Base-by-base conservation (phyloP, 2,888 invertebrate genomes). In the Podotricha telesiphe region DNA sequence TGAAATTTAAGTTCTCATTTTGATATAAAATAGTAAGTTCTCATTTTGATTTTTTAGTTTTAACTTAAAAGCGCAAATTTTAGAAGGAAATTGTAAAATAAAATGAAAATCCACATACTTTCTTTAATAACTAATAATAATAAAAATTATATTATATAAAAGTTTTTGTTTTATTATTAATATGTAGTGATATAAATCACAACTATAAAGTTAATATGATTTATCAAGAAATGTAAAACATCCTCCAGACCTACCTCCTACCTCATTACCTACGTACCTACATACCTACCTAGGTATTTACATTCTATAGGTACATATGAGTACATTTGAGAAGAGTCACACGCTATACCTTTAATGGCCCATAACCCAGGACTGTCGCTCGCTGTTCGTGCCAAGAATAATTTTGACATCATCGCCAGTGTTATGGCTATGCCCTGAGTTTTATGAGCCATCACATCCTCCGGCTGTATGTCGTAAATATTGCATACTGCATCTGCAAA, bases 391-490 rank as follows among this genome's bases (percentile, higher is more conserved):
- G 90, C 90, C 91, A 90, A 87, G 88, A 88, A 90, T 90, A 89
- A 81, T 79, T 83, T 84, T 86, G 84, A 86, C 86, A 86, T 86
- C 86, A 86, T 80, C 80, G 83, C 77, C 74, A 78, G 78, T 79
- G 79, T 78, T 80, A 76, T 80, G 84, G 82, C 80, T 84, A 83
- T 83, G 82, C 83, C 82, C 82, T 78, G 80, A 80, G 85, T 81
- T 91, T 91, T 91, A 90, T 89, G 87, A 82, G 79, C 86, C 89
- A 85, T 89, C 85, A 79, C 83, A 79, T 76, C 78, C 87, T 85
- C 88, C 88, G 87, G 85, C 82, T 77, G 79, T 77, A 77, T 77
- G 80, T 87, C 88, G 84, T 90, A 87, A 91, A 91, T 76, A 75
- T 77, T 73, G 68, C 72, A 75, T 71, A 73, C 72, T 72, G 74